Evolutionary conservation across 2,888 invertebrate species (phyloP).

Genomic region (Ectemnius cavifrons): DNA sequence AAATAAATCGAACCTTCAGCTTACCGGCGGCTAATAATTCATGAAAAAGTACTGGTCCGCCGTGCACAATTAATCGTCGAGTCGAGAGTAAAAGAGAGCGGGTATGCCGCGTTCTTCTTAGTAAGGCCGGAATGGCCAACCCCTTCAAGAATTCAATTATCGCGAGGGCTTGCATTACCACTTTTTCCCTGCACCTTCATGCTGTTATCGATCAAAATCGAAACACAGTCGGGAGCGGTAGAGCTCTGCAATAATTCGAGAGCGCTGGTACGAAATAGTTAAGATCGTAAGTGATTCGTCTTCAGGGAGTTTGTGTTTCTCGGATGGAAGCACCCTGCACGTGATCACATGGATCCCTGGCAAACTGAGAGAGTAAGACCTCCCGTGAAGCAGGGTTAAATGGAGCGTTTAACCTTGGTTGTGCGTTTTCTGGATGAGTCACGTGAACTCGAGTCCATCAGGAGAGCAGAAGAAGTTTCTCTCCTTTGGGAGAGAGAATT

Average conservation of each 20-base stretch:
- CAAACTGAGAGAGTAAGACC: constrained; percentile 8
- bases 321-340: background rate
- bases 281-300: background rate
- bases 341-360: constrained; percentile 25
- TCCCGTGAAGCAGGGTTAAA: constrained; percentile 54
- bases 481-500: background rate
- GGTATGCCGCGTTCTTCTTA: constrained; percentile 28
- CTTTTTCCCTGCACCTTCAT: constrained; percentile 6
- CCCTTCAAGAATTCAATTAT: constrained; percentile 39
- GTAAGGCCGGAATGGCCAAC: background rate
- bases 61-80: background rate
- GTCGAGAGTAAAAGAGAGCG: background rate
- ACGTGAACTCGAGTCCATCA: constrained; percentile 16
- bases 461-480: background rate
- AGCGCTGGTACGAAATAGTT: background rate
- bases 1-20: background rate
- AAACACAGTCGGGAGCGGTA: background rate
- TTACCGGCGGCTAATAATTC: background rate
- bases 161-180: constrained; percentile 34
- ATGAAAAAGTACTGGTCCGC: background rate
- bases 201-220: constrained; percentile 21
- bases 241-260: too few species aligned
- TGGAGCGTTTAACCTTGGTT: constrained; percentile 55
- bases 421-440: constrained; percentile 54
- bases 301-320: background rate